Evolutionary conservation across 2,888 invertebrate species (phyloP), one percentile per base, ranked within the genome.

Genomic region (Ennomos quercinarius): DNA sequence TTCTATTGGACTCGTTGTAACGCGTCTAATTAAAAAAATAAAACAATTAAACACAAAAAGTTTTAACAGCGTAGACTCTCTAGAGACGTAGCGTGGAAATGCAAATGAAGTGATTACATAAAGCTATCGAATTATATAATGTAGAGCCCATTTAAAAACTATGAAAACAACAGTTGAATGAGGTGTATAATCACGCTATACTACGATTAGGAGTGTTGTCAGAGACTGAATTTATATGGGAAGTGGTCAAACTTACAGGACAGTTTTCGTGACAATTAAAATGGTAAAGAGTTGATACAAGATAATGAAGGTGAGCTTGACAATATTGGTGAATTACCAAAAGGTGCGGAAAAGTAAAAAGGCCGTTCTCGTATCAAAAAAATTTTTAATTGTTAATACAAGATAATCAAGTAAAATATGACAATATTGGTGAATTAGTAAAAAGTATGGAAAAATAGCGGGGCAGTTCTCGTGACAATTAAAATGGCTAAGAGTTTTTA

Each of bases 101-200:
- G 67, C 66, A 67, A 68, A 70, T 70, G 65, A 60, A 51, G 63
- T 63, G 56, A 68, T 70, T 67, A 68, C 66, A 69, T 67, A 69
- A 51, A 56, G 57, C 72, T 68, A 57, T 68, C 64, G 60, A 64
- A 62, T n/a, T 61, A 53, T 41, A 59, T 61, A 64, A 46, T 51
- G 57, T 60, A 63, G 60, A 43, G 56, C 53, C 55, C 49, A 64
- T 57, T 51, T 66, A 58, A 67, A 67, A 64, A 65, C 63, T 61
- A 58, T 60, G 61, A 70, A 77, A 80, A 76, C 75, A 76, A 73
- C 73, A n/a, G 27, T n/a, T 78, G 77, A 84, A 64, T 55, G 63
- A 66, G 62, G 64, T 66, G 62, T 84, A 78, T 78, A 76, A 83
- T 80, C 89, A 89, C 88, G 89, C 85, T 74, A 89, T 84, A 81